Conservation (phyloP, 2,113 vertebrate species). For the Aviceda subcristata region DNA sequence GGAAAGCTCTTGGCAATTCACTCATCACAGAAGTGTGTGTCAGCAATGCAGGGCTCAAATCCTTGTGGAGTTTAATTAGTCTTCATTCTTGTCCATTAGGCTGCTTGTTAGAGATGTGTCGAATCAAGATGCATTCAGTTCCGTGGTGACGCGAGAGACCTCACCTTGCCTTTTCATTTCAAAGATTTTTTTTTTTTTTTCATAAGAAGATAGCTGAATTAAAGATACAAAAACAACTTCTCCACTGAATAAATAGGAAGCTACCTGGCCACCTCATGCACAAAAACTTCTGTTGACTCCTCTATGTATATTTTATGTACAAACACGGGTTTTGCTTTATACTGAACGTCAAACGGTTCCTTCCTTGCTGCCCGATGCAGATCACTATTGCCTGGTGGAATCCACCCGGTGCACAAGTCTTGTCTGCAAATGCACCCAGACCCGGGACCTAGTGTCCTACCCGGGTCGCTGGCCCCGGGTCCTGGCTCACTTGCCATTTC, state of each 20-base stretch:
- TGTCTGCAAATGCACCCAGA: accelerated
- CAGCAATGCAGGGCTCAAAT: not conserved
- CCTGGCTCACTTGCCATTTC: not conserved
- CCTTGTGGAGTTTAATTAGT: not conserved
- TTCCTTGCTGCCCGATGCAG: not conserved
- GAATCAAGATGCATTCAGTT: not conserved
- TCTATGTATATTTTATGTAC: not conserved
- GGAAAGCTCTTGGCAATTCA: not conserved
- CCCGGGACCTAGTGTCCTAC: accelerated
- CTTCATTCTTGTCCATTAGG: not conserved
- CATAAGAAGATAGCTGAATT: not conserved
- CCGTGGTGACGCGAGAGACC: not conserved
- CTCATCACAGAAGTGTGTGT: not conserved
- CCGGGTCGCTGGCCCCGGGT: not conserved
- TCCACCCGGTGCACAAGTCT: not conserved
- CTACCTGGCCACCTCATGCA: not conserved
- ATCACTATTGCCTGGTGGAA: not conserved
- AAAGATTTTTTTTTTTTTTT: not conserved
- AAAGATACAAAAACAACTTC: not conserved
- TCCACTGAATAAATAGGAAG: not conserved
- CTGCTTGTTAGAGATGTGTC: not conserved
- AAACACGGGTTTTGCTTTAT: not conserved
- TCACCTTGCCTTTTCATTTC: not conserved
- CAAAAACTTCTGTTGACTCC: not conserved
- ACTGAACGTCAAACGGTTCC: not conserved